Conservation (phyloP, 2,113 vertebrate genomes). For the Ptychochromis oligacanthus region DNA sequence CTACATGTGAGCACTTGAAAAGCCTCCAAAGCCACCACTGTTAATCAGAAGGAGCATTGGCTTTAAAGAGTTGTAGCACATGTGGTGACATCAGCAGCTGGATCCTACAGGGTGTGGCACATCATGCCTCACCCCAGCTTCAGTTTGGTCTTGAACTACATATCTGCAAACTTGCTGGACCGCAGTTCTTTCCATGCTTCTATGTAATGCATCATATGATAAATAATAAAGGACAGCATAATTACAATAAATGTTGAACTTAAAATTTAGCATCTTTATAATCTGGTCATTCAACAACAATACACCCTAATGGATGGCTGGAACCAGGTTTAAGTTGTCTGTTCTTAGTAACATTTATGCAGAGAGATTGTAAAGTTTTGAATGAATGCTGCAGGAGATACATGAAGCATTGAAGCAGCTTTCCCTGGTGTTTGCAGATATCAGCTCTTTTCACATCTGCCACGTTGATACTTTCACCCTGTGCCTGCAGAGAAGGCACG, state of each 20-base stretch:
- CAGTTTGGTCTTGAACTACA: not conserved
- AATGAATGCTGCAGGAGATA: not conserved
- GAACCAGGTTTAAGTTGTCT: not conserved
- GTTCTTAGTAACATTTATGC: not conserved
- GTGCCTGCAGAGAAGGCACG: accelerated
- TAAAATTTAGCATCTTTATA: accelerated
- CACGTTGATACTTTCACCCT: not conserved
- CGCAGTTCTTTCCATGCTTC: not conserved
- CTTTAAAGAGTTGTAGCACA: constrained; percentile 3
- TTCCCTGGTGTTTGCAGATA: not conserved
- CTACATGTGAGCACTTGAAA: not conserved
- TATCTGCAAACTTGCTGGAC: too few species aligned
- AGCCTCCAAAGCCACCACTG: not conserved
- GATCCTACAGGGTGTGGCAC: constrained; percentile 47
- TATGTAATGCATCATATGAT: not conserved
- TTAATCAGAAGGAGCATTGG: constrained; percentile 13
- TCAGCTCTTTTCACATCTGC: not conserved
- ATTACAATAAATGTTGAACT: not conserved
- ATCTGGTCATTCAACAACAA: accelerated
- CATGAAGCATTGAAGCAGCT: not conserved
- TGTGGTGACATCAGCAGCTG: constrained; percentile 13
- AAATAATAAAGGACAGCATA: not conserved
- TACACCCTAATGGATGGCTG: accelerated
- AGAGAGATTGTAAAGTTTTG: too few species aligned
- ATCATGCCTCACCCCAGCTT: not conserved